Percentiles rank a stretch among this genome's conserved stretches.
Evolutionary conservation across 2,797 vertebrate species (phyloP).

Genomic region (Syngnathus rostellatus): DNA sequence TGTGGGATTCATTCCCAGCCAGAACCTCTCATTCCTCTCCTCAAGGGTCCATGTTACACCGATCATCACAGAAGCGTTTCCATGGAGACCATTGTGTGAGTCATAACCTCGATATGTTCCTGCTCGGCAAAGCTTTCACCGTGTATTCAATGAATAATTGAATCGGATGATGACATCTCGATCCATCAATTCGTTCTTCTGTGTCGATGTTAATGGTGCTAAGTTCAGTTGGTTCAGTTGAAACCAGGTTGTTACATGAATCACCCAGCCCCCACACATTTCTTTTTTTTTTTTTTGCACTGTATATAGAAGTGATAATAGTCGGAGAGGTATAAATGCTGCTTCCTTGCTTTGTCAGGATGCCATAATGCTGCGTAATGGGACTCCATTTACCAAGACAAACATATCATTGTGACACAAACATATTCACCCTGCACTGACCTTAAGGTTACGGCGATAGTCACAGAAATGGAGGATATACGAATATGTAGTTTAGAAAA

Average conservation of each 20-base stretch:
- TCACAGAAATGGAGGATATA: too few species aligned
- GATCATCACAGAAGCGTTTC: slow-evolving; percentile 3
- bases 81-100: slow-evolving; percentile 10
- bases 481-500: neutral
- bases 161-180: neutral
- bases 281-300: slow-evolving; percentile 6
- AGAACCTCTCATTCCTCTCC: neutral
- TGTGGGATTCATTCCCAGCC: neutral
- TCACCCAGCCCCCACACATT: neutral
- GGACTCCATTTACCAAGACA: slow-evolving; percentile 33
- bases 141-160: neutral
- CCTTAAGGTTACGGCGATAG: slow-evolving; percentile 19
- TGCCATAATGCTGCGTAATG: slow-evolving; percentile 51
- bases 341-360: slow-evolving; percentile 53
- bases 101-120: slow-evolving; percentile 3
- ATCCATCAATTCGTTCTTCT: neutral
- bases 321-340: slow-evolving; percentile 32
- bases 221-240: neutral
- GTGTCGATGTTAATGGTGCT: neutral
- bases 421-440: slow-evolving; percentile 26
- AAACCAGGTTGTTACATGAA: neutral
- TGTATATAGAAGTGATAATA: slow-evolving; percentile 12
- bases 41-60: slow-evolving; percentile 1
- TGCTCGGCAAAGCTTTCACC: neutral
- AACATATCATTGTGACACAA: slow-evolving; percentile 19